Evolutionary conservation across 1,140 invertebrate genomes (phyloP).

Genomic region (Trachymyrmex septentrionalis): DNA sequence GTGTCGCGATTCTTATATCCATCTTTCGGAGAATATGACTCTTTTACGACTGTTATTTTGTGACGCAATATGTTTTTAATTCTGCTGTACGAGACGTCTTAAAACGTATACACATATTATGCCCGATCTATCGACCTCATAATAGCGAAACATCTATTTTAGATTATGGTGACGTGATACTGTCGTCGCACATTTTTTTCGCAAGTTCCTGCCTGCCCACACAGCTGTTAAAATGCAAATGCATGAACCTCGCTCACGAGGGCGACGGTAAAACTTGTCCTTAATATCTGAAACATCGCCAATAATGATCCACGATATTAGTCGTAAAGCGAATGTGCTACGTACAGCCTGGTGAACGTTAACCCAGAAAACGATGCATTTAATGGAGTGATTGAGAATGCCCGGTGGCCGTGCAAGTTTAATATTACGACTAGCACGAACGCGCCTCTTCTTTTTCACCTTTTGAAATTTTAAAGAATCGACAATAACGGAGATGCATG

Average conservation of each 20-base stretch:
- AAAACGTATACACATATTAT: background rate
- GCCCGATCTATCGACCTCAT: conserved; percentile 2
- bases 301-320: conserved; percentile 54
- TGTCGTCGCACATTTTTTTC: background rate
- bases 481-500: background rate
- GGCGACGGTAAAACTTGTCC: conserved; percentile 16
- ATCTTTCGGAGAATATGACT: background rate
- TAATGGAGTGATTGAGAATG: conserved; percentile 20
- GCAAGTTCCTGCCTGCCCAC: background rate
- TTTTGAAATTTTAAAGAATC: background rate
- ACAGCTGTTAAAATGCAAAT: conserved; percentile 51
- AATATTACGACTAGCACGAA: background rate
- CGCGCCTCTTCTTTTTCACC: background rate
- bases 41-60: background rate
- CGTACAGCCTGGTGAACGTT: conserved; percentile 17
- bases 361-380: conserved; percentile 44
- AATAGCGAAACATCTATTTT: conserved; percentile 33
- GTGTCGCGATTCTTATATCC: background rate
- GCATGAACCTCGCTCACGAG: background rate
- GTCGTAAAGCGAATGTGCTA: conserved; percentile 37
- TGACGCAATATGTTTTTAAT: conserved; percentile 22
- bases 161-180: conserved; percentile 18
- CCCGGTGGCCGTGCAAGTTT: background rate
- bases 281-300: conserved; percentile 45
- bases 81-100: background rate